Evolutionary conservation across 2,113 vertebrate genomes (phyloP).

Genomic region (Heterotilapia buettikoferi): DNA sequence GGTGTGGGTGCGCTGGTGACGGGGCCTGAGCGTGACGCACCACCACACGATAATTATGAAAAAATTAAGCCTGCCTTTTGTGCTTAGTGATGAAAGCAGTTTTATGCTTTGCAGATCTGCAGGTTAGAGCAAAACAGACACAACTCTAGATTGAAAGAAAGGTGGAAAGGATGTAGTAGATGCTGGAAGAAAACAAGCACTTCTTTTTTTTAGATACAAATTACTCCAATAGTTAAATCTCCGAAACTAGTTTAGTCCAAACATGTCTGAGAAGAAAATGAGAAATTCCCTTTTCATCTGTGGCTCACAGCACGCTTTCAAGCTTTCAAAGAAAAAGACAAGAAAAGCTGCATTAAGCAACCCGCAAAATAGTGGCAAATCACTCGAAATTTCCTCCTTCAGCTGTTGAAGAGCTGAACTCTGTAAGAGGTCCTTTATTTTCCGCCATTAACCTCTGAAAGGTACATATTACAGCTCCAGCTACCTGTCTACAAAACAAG

Average conservation of each 20-base stretch:
- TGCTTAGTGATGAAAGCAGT: not conserved
- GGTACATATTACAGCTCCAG: conserved; percentile 26
- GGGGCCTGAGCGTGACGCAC: not conserved
- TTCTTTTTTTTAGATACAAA: not conserved
- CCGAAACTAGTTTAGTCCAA: not conserved
- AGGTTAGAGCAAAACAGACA: not conserved
- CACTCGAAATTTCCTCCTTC: conserved; percentile 12
- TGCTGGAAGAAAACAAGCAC: not conserved
- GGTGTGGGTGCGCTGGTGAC: not conserved
- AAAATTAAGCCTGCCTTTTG: not conserved
- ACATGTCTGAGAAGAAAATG: conserved; percentile 3
- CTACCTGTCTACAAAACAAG: conserved; percentile 26
- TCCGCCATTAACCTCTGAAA: conserved; percentile 32
- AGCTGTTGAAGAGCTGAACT: conserved; percentile 8
- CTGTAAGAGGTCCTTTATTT: conserved; percentile 23
- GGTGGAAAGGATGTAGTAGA: not conserved
- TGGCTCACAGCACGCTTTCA: not conserved
- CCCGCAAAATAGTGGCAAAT: not conserved
- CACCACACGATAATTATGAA: not conserved
- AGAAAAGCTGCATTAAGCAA: conserved; percentile 1
- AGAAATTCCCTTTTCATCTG: conserved; percentile 3
- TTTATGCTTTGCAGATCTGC: not conserved
- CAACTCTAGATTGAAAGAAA: not conserved
- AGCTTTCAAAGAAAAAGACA: conserved; percentile 12
- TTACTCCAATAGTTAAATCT: not conserved